Base-by-base conservation (phyloP, 2,113 vertebrate genomes). In the Hystrix cristata region DNA sequence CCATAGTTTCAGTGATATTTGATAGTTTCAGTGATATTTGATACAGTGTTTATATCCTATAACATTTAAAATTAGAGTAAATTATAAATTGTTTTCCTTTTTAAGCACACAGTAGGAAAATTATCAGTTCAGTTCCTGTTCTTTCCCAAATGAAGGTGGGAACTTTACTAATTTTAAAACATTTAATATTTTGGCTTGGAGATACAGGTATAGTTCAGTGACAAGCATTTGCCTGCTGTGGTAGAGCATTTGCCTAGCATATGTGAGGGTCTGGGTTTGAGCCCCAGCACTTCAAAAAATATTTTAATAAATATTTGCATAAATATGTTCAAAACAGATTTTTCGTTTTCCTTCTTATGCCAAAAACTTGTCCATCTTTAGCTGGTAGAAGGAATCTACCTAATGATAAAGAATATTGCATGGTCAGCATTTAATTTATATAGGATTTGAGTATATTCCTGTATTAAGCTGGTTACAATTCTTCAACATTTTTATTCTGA, bases 131-230 rank as follows among this genome's bases (percentile, higher is more conserved):
- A 94, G 21, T 89, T 94, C 14, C 27, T 60, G 31, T 85, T 85
- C 34, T 86, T 86, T 29, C 16, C 65, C 79, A 95, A n/a, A 48
- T 76, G 43, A 89, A n/a, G 53, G 13, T 80, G 27, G 21, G 25
- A 88, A 57, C 14, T 76, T 93, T 71, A 57, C 18, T 95, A 51
- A 80, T 84, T 97, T 88, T 90, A 60, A 94, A 97, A 18, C 78
- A 83, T 78, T 80, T 85, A 87, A 19, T 91, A 64, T 59, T 91
- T 88, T 84, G 15, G 34, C 14, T 2, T 34, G 14, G 31, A 67
- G 5, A n/a, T 67, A 67, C 13, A 67, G 31, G 14, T 67, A 34
- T 16, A 67, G 31, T 16, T 34, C 13, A 34, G 64, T 31, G 64
- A 14, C 34, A 67, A 34, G 29, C 4, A 15, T 34, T 31, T 67